These are phyloP conservation scores for Podarcis siculus DNA, from an alignment of 2,797 vertebrate genomes.

Conservation along the genomic window DNA sequence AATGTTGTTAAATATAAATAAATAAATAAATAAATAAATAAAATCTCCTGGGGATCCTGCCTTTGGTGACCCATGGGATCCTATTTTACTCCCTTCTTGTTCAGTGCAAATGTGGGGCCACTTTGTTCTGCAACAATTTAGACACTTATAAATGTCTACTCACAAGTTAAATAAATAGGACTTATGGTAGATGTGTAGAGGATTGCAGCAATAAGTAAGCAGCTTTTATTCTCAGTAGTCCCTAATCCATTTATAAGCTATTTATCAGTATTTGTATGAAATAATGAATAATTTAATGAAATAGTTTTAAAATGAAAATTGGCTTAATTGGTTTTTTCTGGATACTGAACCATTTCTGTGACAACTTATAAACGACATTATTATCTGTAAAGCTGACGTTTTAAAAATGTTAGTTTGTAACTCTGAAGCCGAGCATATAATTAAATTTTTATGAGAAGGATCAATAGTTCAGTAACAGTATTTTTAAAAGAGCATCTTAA, in stretches of 20 bases:
- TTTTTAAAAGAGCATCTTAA: neutral
- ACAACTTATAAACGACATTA: neutral
- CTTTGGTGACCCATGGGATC: neutral
- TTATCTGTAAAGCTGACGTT: neutral
- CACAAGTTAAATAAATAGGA: neutral
- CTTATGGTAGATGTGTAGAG: neutral
- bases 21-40: too few relatives aligned
- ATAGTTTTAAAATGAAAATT: neutral
- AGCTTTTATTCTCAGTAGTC: neutral
- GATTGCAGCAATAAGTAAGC: neutral
- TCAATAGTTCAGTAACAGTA: neutral
- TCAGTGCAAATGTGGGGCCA: neutral
- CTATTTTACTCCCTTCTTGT: neutral
- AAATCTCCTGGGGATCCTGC: neutral
- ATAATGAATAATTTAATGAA: neutral
- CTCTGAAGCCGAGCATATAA: neutral
- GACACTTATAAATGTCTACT: neutral
- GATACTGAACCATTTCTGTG: neutral
- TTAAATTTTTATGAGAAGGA: neutral
- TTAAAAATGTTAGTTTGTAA: neutral
- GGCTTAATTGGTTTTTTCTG: neutral
- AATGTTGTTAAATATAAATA: too few relatives aligned
- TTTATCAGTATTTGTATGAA: neutral
- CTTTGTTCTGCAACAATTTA: neutral
- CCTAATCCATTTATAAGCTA: neutral